Percentiles rank a stretch among this genome's conserved stretches.
Conservation (phyloP, 1,140 invertebrate species). For the Diachasma alloeum region DNA sequence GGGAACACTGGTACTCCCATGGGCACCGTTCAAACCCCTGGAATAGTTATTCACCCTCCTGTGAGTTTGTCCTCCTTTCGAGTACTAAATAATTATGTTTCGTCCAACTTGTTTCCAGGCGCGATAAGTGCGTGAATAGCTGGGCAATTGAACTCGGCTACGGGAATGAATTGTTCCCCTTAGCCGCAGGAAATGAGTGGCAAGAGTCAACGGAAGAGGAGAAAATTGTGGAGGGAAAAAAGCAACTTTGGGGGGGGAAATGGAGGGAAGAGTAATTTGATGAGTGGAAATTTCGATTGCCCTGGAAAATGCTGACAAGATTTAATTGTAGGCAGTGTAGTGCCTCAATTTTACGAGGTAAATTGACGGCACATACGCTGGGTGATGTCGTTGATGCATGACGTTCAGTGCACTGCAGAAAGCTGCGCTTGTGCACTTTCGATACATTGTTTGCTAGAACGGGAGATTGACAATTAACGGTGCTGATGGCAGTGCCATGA, state of each 20-base stretch:
- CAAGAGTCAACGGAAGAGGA: not conserved
- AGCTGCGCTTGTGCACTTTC: constrained; percentile 7
- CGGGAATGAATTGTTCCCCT: not conserved
- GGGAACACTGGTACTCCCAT: constrained; percentile 39
- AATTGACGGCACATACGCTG: not conserved
- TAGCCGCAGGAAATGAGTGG: constrained; percentile 19
- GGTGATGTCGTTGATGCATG: not conserved
- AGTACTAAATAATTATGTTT: constrained; percentile 54
- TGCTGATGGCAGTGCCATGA: constrained; percentile 51
- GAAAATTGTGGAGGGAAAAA: constrained; percentile 1
- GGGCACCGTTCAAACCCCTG: constrained; percentile 47
- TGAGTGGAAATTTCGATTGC: not conserved
- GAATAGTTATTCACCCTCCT: constrained; percentile 52
- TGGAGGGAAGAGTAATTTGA: not conserved
- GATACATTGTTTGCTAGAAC: constrained; percentile 53
- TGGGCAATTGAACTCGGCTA: not conserved
- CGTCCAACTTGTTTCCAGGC: constrained; percentile 48
- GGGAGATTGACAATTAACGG: constrained; percentile 60
- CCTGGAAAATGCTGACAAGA: not conserved
- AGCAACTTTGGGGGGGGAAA: not conserved
- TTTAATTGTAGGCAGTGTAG: not conserved
- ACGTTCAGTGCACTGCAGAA: not conserved
- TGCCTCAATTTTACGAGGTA: not conserved
- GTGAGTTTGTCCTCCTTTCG: constrained; percentile 37
- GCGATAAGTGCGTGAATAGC: not conserved